Evolutionary conservation across 2,797 vertebrate species (phyloP).

Genomic region (Neostethus bicornis): DNA sequence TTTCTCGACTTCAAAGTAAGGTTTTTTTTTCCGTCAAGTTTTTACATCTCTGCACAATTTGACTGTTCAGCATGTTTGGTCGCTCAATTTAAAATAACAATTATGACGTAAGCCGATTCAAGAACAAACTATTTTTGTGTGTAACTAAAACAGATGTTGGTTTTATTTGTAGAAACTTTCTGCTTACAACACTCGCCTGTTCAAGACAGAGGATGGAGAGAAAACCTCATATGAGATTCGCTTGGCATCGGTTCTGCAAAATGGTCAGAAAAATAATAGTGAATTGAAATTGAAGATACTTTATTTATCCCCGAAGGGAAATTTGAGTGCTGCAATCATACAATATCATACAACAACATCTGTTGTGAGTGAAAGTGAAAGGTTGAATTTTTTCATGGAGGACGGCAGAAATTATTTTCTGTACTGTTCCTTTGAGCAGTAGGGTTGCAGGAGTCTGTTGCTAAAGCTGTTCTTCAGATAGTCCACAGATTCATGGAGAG

Average conservation of each 20-base stretch:
- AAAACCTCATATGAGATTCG: conserved; percentile 87
- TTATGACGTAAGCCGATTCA: not conserved
- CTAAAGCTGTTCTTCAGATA: no score
- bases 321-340: no score
- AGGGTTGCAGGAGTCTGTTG: no score
- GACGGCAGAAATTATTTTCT: no score
- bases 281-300: not conserved
- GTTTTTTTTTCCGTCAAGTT: not conserved
- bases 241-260: conserved; percentile 85
- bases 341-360: no score
- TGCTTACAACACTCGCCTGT: conserved; percentile 93
- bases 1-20: conserved; percentile 91
- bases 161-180: conserved; percentile 83
- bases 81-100: no score
- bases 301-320: no score
- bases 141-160: not conserved
- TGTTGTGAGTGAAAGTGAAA: no score
- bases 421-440: no score
- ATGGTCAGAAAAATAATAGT: conserved; percentile 74
- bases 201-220: conserved; percentile 81
- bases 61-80: not conserved
- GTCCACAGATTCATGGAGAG: no score
- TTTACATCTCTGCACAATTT: not conserved
- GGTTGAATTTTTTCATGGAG: no score
- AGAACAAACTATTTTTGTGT: not conserved